Evolutionary conservation across 30 jellyfish, hydroid and myxozoan species (phyloP), one percentile per base, ranked within the genome.

Genomic region (Pelagia noctiluca): DNA sequence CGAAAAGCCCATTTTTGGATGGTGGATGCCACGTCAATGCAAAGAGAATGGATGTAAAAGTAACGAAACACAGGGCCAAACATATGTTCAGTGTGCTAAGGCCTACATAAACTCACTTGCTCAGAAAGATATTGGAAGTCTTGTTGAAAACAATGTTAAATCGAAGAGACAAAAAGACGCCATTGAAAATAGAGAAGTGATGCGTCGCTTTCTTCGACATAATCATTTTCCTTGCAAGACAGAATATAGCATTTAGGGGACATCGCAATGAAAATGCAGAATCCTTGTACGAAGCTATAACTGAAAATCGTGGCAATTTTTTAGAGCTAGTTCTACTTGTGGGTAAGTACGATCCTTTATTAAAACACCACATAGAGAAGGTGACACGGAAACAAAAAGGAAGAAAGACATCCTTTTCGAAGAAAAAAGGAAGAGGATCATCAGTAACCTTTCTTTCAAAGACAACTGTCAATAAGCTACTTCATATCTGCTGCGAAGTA

Each of bases 261-360:
- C 79, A 66, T 66, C 64, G 62, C 29, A 66, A 66, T 28, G 79
- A 66, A 66, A 65, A 65, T 18, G 79, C 22, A 8, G 30, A 11
- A n/a, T 11, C 26, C 79, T 66, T 31, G 62, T 66, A 12, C 22
- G 79, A 66, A 66, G 79, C 22, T 66, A 64, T 22, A 12, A 31
- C 19, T 66, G 79, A 66, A 66, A 66, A 5, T 60, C 21, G 11
- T 4, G 10, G 10, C 12, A 60, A 60, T 5, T 60, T 11, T 48
- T 11, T 48, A n/a, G n/a, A 11, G 62, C n/a, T n/a, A 48, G 72
- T 10, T 60, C 72, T 24, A 5, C 12, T n/a, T 48, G n/a, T 48
- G 34, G 10, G 72, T 24, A 60, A 60, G 72, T 60, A 26, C 21
- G 72, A n/a, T 24, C 11, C 10, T 5, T 10, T 60, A 5, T 60